These are phyloP conservation scores for Bombus sibiricus DNA, from an alignment of 1,140 invertebrate genomes.

Conservation along the genomic window DNA sequence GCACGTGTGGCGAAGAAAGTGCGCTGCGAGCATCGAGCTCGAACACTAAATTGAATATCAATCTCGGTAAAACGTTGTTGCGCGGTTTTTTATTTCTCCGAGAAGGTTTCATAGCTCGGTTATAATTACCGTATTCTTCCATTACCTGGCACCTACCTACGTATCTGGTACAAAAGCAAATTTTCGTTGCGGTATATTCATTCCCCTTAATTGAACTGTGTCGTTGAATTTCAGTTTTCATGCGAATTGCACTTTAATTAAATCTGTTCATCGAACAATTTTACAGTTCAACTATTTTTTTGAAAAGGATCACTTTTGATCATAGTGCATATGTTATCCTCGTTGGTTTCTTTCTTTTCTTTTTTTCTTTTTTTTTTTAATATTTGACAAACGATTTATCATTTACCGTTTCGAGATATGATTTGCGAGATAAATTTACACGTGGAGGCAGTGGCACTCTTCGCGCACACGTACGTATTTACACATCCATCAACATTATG, in stretches of 20 bases:
- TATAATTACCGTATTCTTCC: constrained; percentile 28
- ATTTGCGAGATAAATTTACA: background rate
- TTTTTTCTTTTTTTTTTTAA: no score
- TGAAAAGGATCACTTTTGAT: background rate
- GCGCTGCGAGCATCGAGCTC: constrained; percentile 34
- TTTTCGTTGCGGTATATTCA: constrained; percentile 25
- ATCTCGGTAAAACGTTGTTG: background rate
- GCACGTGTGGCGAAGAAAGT: constrained; percentile 57
- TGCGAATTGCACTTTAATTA: constrained; percentile 10
- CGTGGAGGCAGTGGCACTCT: constrained; percentile 60
- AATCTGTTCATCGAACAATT: background rate
- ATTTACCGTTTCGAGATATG: background rate
- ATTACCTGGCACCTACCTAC: background rate
- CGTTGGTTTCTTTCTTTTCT: background rate
- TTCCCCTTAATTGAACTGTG: constrained; percentile 36
- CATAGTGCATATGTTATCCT: background rate
- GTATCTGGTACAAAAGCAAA: background rate
- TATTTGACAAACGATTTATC: background rate
- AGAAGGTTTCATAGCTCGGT: background rate
- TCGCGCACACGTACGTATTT: constrained; percentile 69
- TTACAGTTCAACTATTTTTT: background rate
- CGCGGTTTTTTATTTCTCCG: background rate
- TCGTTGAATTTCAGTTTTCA: constrained; percentile 6
- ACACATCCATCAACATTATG: constrained; percentile 59
- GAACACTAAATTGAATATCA: background rate